Percentiles rank a stretch among this genome's conserved stretches.
Evolutionary conservation across 1,140 invertebrate genomes (phyloP).

Genomic region (Cydia amplana): DNA sequence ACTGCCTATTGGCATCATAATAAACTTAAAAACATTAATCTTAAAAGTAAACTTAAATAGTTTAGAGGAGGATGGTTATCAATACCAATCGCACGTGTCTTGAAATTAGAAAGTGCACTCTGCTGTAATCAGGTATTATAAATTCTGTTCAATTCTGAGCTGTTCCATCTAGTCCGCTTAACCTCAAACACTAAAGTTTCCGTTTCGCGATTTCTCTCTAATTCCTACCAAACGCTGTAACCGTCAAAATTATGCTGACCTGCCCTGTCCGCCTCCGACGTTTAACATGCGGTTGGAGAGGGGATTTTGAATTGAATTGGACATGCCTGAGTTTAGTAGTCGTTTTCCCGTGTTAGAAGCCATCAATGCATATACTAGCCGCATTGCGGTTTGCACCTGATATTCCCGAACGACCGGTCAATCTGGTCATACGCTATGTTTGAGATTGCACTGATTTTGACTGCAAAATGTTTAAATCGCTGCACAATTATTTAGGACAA

Average conservation of each 20-base stretch:
- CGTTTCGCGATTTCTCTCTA: constrained; percentile 42
- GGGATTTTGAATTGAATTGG: neutral
- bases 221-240: constrained; percentile 39
- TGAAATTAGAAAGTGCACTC: neutral
- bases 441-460: neutral
- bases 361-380: constrained; percentile 40
- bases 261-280: constrained; percentile 10
- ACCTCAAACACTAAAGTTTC: constrained; percentile 35
- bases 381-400: constrained; percentile 42
- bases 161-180: neutral
- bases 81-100: neutral
- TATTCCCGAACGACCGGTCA: neutral
- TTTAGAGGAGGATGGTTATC: no score
- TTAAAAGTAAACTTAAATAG: no score
- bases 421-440: neutral
- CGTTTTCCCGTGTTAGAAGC: constrained; percentile 37
- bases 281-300: neutral
- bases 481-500: neutral
- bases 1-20: no score
- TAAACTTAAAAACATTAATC: no score
- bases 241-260: constrained; percentile 37
- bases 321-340: constrained; percentile 36
- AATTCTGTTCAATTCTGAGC: neutral
- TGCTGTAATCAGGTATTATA: constrained; percentile 8
- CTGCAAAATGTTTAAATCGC: neutral